Evolutionary conservation across 2,888 invertebrate species (phyloP), one percentile per base, ranked within the genome.

Genomic region (Tachystola acroxantha): DNA sequence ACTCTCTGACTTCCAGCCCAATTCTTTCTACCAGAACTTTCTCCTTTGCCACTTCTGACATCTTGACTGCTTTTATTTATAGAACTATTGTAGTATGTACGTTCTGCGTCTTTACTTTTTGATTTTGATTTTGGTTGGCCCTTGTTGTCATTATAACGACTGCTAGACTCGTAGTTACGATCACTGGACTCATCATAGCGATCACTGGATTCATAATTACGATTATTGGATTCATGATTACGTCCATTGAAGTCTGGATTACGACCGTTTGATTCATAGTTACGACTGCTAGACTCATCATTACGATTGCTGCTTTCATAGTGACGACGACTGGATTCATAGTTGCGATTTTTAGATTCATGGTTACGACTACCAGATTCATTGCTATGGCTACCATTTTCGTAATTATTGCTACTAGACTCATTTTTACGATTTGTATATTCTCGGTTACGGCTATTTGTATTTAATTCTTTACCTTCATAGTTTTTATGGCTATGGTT

Each of bases 81-180:
- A 29, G 70, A 53, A 50, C 80, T 85, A 48, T 84, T 85, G 40
- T 85, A 84, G 44, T 78, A 85, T 24, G 78, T 84, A 10, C 77
- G 65, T 36, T 81, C 80, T 31, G 64, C 38, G 34, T 84, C 82
- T 58, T 76, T 82, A 42, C 53, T 66, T 40, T 73, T 82, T 25
- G 55, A 46, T 53, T 78, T 84, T 10, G 46, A 42, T 53, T 74
- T 80, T 14, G 60, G 42, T 62, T 72, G 75, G 50, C 71, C 67
- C 45, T 63, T 71, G 43, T 74, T 70, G 36, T 65, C 37, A 29
- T 45, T 39, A 16, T 42, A 36, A 30, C 45, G 40, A 20, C 37
- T 45, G 24, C 43, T 45, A 16, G 37, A 43, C 12, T 53, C 49
- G 11, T 6, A 20, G 25, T 42, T 46, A 32, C 26, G 29, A 31